Evolutionary conservation across 1,140 invertebrate genomes (phyloP).

Genomic region (Cydia pomonella): DNA sequence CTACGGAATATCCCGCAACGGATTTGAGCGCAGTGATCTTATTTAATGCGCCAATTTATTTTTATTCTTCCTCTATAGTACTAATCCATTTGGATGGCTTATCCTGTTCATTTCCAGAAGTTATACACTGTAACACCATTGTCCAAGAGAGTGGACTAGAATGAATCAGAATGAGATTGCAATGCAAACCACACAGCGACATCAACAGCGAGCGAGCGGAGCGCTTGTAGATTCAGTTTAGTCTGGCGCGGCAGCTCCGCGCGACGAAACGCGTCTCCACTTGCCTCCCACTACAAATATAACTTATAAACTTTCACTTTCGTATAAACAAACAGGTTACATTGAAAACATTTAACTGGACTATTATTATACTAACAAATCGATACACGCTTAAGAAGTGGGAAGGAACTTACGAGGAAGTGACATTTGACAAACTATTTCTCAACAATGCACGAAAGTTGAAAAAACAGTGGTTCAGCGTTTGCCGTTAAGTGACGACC

Average conservation of each 20-base stretch:
- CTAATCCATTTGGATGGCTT: neutral
- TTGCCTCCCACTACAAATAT: neutral
- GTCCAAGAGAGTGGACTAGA: neutral
- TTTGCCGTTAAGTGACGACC: conserved; percentile 17
- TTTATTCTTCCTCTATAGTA: neutral
- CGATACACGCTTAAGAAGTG: neutral
- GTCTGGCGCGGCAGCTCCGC: neutral
- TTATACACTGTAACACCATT: neutral
- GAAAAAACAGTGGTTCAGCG: neutral
- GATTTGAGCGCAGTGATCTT: neutral
- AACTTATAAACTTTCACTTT: conserved; percentile 38
- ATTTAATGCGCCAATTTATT: neutral
- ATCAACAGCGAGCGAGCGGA: too few relatives aligned
- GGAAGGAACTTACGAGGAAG: neutral
- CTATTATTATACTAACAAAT: neutral
- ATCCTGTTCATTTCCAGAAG: neutral
- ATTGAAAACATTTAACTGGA: neutral
- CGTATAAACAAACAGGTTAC: conserved; percentile 17
- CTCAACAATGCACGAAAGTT: conserved; percentile 29
- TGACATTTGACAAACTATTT: conserved; percentile 20
- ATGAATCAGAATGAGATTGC: neutral
- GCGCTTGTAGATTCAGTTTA: conserved; percentile 3
- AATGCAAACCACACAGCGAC: neutral
- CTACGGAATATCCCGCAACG: too few relatives aligned
- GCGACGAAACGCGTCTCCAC: neutral